phyloP scores from a whole-genome alignment of 1,140 invertebrate species.

The Euwallacea fornicatus region DNA sequence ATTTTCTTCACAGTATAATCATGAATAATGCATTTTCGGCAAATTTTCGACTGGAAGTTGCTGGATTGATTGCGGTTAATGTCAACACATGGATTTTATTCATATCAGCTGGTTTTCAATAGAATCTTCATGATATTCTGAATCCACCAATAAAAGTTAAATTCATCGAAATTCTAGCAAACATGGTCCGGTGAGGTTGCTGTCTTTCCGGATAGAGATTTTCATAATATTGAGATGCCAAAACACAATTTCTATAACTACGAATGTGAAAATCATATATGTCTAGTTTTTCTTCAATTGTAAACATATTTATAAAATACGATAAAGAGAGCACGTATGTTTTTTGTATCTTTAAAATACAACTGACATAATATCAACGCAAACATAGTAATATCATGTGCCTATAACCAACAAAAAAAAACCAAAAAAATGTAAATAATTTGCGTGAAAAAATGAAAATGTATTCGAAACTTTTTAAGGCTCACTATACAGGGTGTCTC shows the following conservation, averaged over 20 bases:
- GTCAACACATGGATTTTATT: neutral
- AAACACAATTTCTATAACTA: neutral
- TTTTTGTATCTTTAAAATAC: neutral
- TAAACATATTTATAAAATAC: neutral
- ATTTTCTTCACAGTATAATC: no score
- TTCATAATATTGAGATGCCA: neutral
- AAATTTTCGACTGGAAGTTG: no score
- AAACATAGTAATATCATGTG: neutral
- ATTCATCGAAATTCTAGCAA: neutral
- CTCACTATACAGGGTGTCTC: no score
- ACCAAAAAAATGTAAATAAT: no score
- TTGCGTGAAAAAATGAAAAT: no score
- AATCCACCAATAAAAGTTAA: neutral
- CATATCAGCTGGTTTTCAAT: neutral
- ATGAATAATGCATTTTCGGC: no score
- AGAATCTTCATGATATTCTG: neutral
- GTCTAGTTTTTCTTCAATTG: neutral
- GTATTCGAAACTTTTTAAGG: no score
- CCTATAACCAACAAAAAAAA: neutral
- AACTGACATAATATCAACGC: neutral
- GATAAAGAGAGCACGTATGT: neutral
- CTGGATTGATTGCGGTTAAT: neutral
- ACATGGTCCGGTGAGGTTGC: neutral
- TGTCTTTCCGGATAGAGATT: constrained; percentile 5
- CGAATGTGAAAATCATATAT: neutral